A percentile compares a stretch with the other conserved stretches of the same genome.
phyloP scores from a whole-genome alignment of 2,113 vertebrate species.

The Rhabdornis inornatus region DNA sequence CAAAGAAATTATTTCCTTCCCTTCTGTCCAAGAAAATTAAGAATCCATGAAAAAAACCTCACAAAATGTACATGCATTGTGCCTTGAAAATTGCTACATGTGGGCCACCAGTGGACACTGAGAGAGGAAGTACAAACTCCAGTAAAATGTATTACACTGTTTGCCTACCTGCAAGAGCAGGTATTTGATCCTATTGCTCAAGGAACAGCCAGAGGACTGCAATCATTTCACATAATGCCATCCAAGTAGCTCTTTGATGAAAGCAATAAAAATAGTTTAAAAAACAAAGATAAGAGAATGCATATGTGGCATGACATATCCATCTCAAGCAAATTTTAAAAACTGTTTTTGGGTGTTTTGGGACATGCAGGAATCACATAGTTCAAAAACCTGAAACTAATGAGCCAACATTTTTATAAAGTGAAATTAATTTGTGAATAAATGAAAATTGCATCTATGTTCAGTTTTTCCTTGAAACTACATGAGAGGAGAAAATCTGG shows the following conservation, averaged over 20 bases:
- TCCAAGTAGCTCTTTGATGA: not conserved
- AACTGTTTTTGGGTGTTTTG: not conserved
- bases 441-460: not conserved
- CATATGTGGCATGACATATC: fast-evolving
- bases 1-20: not conserved
- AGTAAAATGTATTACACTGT: not conserved
- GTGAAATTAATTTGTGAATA: not conserved
- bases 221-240: not conserved
- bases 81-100: not conserved
- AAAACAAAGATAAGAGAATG: not conserved
- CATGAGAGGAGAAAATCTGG: not conserved
- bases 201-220: not conserved
- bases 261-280: not conserved
- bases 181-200: not conserved
- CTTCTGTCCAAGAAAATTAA: not conserved
- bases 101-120: not conserved
- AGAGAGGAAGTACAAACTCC: not conserved
- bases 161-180: not conserved
- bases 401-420: not conserved
- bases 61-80: not conserved
- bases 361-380: not conserved
- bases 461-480: not conserved
- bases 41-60: fast-evolving
- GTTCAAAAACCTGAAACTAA: not conserved
- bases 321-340: not conserved